Evolutionary conservation across 2,888 invertebrate genomes (phyloP).

Genomic region (Eupelmus urozonus): DNA sequence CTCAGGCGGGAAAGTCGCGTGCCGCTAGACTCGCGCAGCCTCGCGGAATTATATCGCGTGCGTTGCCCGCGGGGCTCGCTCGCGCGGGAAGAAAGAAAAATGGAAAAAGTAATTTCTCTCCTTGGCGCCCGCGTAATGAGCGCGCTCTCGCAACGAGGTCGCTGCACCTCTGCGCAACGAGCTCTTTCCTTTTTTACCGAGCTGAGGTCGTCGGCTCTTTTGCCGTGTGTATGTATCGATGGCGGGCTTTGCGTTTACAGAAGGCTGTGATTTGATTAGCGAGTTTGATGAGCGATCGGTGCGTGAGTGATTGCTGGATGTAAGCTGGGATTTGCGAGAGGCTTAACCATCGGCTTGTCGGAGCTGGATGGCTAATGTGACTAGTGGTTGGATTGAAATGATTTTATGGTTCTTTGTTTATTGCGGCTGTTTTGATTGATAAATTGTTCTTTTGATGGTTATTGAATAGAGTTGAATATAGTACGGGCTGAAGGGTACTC

Average conservation of each 20-base stretch:
- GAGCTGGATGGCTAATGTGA: no score
- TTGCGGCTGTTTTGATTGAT: no score
- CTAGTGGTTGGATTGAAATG: no score
- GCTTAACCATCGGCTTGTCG: no score
- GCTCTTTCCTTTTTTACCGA: conserved; percentile 36
- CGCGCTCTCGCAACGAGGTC: conserved; percentile 63
- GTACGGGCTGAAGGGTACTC: no score
- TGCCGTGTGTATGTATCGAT: no score
- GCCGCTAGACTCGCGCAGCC: background rate
- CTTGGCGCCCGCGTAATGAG: conserved; percentile 60
- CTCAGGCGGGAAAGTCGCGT: background rate
- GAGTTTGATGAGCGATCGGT: background rate
- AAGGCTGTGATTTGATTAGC: background rate
- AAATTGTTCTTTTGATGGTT: no score
- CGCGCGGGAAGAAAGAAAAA: conserved; percentile 67
- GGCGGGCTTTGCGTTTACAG: background rate
- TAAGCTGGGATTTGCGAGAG: no score
- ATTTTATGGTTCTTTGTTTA: no score
- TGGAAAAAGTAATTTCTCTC: conserved; percentile 72
- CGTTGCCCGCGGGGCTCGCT: conserved; percentile 34
- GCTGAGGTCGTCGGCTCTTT: conserved; percentile 19
- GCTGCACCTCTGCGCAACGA: conserved; percentile 64
- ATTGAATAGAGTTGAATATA: no score
- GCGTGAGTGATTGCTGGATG: no score
- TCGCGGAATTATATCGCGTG: conserved; percentile 33